Evolutionary conservation across 2,888 invertebrate species (phyloP).

Genomic region (Muschampia plurimacula): DNA sequence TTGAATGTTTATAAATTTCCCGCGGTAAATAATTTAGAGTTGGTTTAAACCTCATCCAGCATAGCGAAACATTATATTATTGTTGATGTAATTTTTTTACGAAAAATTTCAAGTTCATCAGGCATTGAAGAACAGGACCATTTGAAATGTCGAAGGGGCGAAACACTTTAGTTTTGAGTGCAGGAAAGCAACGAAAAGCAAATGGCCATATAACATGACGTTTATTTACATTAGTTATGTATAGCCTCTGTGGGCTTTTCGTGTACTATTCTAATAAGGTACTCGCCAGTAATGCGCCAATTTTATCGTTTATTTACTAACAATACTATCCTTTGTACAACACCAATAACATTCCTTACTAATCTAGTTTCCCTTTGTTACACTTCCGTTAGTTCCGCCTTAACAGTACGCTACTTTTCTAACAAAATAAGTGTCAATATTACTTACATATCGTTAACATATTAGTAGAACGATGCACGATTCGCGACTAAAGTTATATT

Average conservation of each 20-base stretch:
- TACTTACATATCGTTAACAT: constrained; percentile 75
- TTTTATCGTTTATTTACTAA: constrained; percentile 80
- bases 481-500: constrained; percentile 73
- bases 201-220: constrained; percentile 69
- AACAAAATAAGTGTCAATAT: constrained; percentile 84
- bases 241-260: constrained; percentile 79
- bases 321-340: constrained; percentile 84
- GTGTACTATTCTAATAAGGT: constrained; percentile 84
- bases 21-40: constrained; percentile 5
- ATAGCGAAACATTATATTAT: constrained; percentile 4
- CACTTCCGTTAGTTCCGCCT: constrained; percentile 77
- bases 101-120: background rate
- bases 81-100: background rate
- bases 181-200: constrained; percentile 73
- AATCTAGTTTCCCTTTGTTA: constrained; percentile 76
- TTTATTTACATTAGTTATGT: constrained; percentile 76
- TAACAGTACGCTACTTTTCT: constrained; percentile 75
- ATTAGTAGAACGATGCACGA: constrained; percentile 81
- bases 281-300: constrained; percentile 86
- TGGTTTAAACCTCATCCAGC: constrained; percentile 1
- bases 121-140: constrained; percentile 5
- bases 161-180: constrained; percentile 62
- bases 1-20: constrained; percentile 6
- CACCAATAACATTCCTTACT: constrained; percentile 80
- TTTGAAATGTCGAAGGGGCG: constrained; percentile 42